Percentiles rank a stretch among this genome's conserved stretches.
phyloP scores from a whole-genome alignment of 2,888 invertebrate species.

The Chironomus tentans region DNA sequence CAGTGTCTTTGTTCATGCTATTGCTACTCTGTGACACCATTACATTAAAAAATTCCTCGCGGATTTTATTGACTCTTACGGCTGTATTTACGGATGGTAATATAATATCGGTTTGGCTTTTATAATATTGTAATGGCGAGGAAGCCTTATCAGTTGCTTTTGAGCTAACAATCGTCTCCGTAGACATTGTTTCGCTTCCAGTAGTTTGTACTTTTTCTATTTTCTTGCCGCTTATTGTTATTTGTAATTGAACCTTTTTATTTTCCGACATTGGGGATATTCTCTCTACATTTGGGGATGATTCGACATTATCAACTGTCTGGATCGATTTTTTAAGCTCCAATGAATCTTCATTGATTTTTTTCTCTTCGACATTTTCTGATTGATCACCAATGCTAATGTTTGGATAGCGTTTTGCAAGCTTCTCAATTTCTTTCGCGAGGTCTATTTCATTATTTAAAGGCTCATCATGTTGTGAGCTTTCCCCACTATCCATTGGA shows the following conservation, averaged over 20 bases:
- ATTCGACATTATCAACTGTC: neutral
- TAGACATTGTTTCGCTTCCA: neutral
- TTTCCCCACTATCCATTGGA: neutral
- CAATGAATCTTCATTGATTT: neutral
- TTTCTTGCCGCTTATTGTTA: conserved; percentile 39
- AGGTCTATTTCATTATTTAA: neutral
- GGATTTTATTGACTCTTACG: neutral
- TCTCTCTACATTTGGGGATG: neutral
- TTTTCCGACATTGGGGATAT: neutral
- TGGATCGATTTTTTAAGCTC: neutral
- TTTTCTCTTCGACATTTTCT: neutral
- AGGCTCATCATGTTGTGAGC: neutral
- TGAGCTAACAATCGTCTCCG: neutral
- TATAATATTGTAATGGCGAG: neutral
- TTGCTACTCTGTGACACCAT: neutral
- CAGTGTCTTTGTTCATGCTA: neutral
- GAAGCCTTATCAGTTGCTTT: conserved; percentile 17
- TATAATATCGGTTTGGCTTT: conserved; percentile 10
- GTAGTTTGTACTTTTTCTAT: conserved; percentile 31
- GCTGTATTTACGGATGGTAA: conserved; percentile 8
- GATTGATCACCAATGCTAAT: neutral
- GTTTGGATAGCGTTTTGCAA: neutral
- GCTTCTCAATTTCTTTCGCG: neutral
- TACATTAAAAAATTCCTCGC: conserved; percentile 12
- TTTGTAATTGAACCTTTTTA: conserved; percentile 31